phyloP scores from a whole-genome alignment of 1,140 invertebrate species.

The Orchestia grillus region DNA sequence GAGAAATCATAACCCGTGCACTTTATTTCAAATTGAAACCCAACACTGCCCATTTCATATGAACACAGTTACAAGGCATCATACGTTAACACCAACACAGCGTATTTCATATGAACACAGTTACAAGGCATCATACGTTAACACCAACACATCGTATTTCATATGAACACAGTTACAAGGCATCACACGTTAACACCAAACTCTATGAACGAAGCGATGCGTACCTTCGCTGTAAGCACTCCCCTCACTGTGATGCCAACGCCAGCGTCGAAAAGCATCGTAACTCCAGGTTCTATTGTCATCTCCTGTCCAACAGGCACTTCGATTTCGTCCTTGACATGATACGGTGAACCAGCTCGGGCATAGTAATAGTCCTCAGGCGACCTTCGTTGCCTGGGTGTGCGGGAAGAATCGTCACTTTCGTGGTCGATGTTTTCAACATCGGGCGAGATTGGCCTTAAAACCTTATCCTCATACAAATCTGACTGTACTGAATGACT shows the following conservation, averaged over 20 bases:
- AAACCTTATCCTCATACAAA: not conserved
- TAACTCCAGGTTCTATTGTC: constrained; percentile 87
- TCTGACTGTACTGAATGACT: not conserved
- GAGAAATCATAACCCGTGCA: too few relatives aligned
- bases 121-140: too few relatives aligned
- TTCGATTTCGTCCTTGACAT: constrained; percentile 84
- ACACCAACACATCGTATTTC: too few relatives aligned
- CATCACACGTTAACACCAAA: not conserved
- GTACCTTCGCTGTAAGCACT: constrained; percentile 87
- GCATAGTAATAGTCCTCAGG: constrained; percentile 53
- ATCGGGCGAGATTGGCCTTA: not conserved
- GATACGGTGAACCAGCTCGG: constrained; percentile 79
- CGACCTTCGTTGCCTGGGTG: not conserved
- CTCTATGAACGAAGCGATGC: constrained; percentile 68
- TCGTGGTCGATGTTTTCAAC: not conserved
- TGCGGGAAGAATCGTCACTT: not conserved
- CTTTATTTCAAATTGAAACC: too few relatives aligned
- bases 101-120: too few relatives aligned
- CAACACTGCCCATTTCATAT: too few relatives aligned
- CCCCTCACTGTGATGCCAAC: constrained; percentile 92
- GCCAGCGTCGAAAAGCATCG: constrained; percentile 87
- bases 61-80: too few relatives aligned
- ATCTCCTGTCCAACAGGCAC: constrained; percentile 82
- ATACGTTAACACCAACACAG: too few relatives aligned
- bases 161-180: too few relatives aligned